Percentiles rank a stretch among this genome's conserved stretches.
phyloP scores from a whole-genome alignment of 2,113 vertebrate genomes.

The Hemichromis elongatus region DNA sequence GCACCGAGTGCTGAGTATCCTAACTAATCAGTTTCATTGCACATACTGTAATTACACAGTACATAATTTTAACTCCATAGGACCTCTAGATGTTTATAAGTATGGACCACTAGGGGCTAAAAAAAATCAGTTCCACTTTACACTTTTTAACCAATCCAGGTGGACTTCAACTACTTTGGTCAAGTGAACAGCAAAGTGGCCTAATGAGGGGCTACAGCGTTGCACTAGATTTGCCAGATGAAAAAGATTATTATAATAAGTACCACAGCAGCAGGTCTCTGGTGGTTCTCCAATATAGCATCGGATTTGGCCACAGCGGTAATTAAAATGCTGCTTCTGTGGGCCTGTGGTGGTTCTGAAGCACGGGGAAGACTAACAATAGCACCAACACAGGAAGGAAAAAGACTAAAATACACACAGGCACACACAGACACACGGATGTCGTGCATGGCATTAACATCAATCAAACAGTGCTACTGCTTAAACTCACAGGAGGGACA shows the following conservation, averaged over 20 bases:
- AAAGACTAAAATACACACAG: background rate
- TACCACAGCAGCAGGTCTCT: background rate
- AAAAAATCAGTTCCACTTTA: background rate
- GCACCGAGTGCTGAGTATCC: background rate
- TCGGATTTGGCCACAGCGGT: background rate
- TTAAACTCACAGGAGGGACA: conserved; percentile 17
- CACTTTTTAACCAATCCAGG: background rate
- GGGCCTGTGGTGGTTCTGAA: background rate
- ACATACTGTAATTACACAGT: background rate
- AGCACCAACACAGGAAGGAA: background rate
- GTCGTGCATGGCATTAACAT: conserved; percentile 10
- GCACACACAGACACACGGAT: background rate
- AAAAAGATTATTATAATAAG: background rate
- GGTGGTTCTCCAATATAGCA: background rate
- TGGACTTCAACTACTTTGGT: background rate
- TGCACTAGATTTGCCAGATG: background rate
- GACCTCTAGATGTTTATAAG: background rate
- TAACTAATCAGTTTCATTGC: background rate
- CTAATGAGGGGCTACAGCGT: background rate
- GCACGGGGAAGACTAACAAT: conserved; percentile 8
- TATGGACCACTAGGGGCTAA: background rate
- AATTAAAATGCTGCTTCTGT: background rate
- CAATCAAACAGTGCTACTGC: conserved; percentile 35
- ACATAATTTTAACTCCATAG: background rate
- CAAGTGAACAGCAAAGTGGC: background rate